Conservation (phyloP, 2,888 invertebrate genomes). For the Pachydiplax longipennis region DNA sequence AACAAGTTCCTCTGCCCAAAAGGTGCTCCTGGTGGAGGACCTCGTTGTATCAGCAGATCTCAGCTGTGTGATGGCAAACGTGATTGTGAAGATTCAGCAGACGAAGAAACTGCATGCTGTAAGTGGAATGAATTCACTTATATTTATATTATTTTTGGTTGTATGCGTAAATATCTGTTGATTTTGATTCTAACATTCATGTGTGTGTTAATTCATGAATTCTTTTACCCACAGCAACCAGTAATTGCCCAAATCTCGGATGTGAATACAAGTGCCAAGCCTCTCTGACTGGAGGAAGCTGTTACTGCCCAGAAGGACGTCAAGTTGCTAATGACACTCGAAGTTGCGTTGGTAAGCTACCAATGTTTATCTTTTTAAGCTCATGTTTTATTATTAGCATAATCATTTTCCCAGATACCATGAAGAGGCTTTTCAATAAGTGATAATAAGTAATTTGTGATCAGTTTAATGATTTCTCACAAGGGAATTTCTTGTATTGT, state of each 20-base stretch:
- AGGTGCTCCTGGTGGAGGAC: conserved; percentile 73
- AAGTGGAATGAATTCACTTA: conserved; percentile 60
- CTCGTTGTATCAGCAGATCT: conserved; percentile 86
- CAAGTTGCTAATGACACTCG: conserved; percentile 82
- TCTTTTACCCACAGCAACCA: conserved; percentile 68
- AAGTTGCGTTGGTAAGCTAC: conserved; percentile 74
- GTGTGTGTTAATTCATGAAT: neutral
- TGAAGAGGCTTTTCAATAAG: too few species aligned
- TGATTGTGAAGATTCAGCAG: conserved; percentile 91
- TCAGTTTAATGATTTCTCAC: too few species aligned
- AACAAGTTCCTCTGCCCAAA: conserved; percentile 90
- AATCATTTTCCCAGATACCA: too few species aligned
- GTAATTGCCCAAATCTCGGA: conserved; percentile 81
- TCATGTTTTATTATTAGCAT: neutral
- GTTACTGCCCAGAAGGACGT: conserved; percentile 87
- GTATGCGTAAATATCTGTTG: conserved; percentile 46
- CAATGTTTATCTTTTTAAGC: neutral
- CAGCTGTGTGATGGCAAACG: conserved; percentile 90
- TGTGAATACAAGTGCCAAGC: conserved; percentile 93
- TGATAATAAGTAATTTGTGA: too few species aligned
- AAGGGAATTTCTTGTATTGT: too few species aligned
- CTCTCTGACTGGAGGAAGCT: conserved; percentile 87
- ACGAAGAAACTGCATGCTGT: conserved; percentile 90
- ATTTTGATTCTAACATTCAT: conserved; percentile 50
- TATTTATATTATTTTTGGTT: neutral